Conservation (phyloP, 2,797 vertebrate genomes). For the Microctenopoma lineatum region DNA sequence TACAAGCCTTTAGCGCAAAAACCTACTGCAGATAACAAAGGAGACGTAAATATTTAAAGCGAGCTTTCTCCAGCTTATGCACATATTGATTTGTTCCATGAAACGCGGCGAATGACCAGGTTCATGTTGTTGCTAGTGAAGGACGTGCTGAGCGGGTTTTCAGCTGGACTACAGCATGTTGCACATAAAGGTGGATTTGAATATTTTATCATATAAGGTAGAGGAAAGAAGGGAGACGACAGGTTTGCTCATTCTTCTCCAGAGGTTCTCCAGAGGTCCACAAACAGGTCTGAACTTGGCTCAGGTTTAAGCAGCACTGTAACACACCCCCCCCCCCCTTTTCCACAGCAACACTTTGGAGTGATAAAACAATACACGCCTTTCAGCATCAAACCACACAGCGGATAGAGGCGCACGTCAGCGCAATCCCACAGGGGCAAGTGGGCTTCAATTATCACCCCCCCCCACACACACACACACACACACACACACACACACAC, state of each 20-base stretch:
- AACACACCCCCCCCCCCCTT: constrained; percentile 69
- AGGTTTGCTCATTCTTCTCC: constrained; percentile 74
- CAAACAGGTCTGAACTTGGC: constrained; percentile 80
- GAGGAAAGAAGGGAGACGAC: constrained; percentile 34
- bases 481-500: constrained; percentile 30
- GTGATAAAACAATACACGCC: constrained; percentile 96
- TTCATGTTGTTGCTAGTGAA: neutral
- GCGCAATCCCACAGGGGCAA: constrained; percentile 48
- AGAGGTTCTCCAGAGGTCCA: constrained; percentile 86
- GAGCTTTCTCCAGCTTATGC: neutral
- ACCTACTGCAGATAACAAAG: constrained; percentile 10
- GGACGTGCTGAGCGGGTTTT: no score
- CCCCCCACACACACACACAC: constrained; percentile 30
- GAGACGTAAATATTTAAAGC: neutral
- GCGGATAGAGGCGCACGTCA: constrained; percentile 57
- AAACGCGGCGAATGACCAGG: neutral
- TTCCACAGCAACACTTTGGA: constrained; percentile 87
- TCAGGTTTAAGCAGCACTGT: constrained; percentile 91
- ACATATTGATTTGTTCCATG: neutral
- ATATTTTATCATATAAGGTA: no score
- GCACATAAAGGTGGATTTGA: no score
- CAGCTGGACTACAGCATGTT: no score
- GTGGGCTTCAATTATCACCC: constrained; percentile 74
- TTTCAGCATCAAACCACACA: constrained; percentile 89
- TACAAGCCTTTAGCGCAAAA: constrained; percentile 31